Conservation (phyloP, 2,113 vertebrate species). For the Hypanus sabinus region DNA sequence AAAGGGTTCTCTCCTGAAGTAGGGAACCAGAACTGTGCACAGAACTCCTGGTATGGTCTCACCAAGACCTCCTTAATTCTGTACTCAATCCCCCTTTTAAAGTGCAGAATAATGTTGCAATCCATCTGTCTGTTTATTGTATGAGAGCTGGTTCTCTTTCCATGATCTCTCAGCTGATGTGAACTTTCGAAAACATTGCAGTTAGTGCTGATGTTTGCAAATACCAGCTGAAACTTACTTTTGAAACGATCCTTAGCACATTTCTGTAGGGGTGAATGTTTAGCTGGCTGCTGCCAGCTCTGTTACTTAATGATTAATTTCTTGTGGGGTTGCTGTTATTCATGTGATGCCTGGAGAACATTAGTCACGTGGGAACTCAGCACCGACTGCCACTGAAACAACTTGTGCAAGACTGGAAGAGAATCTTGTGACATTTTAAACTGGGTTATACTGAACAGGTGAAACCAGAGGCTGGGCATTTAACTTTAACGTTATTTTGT, state of each 20-base stretch:
- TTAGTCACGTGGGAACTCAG: background rate
- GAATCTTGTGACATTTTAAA: background rate
- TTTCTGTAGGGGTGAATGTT: background rate
- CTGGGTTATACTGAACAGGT: background rate
- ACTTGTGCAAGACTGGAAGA: too few relatives aligned
- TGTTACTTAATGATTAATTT: constrained; percentile 18
- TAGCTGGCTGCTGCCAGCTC: background rate
- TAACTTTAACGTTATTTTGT: background rate
- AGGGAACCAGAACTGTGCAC: too few relatives aligned
- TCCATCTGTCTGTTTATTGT: background rate
- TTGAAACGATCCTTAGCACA: constrained; percentile 10
- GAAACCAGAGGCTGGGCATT: background rate
- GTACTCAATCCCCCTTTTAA: background rate
- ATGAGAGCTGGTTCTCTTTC: background rate
- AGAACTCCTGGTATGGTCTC: too few relatives aligned
- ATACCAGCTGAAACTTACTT: background rate
- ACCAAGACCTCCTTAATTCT: too few relatives aligned
- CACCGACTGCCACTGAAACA: background rate
- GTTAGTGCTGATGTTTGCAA: constrained; percentile 23
- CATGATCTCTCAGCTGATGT: background rate
- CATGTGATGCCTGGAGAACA: background rate
- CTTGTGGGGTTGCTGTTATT: background rate
- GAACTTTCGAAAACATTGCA: constrained; percentile 11
- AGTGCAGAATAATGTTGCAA: background rate
- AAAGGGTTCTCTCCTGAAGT: too few relatives aligned